Conservation (phyloP, 2,797 vertebrate genomes). For the Gymnopithys bicolor region DNA sequence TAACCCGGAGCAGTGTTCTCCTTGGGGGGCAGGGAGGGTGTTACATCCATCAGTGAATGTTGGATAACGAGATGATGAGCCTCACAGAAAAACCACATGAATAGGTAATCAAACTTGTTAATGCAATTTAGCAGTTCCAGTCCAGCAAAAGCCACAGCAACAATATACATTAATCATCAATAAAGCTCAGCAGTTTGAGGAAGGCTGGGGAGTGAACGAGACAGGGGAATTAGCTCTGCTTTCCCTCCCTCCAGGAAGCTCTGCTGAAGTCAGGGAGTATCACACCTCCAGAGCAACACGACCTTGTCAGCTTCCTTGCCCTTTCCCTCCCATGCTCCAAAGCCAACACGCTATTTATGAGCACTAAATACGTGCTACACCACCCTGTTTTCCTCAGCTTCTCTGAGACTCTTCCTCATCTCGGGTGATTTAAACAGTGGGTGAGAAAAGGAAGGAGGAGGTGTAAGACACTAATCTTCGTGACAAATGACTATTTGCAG, state of each 20-base stretch:
- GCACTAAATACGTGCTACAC: neutral
- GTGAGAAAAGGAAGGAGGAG: conserved; percentile 66
- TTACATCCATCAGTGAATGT: neutral
- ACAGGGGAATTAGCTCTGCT: neutral
- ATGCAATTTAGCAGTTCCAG: conserved; percentile 29
- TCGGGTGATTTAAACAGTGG: conserved; percentile 30
- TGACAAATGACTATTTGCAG: conserved; percentile 60
- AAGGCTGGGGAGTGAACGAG: neutral
- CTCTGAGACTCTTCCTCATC: conserved; percentile 24
- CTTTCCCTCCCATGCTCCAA: neutral
- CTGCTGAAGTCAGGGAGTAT: neutral
- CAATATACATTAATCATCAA: neutral
- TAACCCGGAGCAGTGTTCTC: neutral
- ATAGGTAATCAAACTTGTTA: conserved; percentile 56
- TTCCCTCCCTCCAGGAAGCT: neutral
- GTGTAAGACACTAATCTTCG: conserved; percentile 68
- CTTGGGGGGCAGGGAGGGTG: neutral
- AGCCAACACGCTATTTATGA: neutral
- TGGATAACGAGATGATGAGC: neutral
- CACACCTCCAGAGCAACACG: neutral
- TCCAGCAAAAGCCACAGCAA: conserved; percentile 15
- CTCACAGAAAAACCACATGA: neutral
- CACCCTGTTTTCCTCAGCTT: conserved; percentile 2
- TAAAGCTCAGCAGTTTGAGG: neutral
- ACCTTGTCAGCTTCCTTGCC: neutral